A percentile compares a stretch with the other conserved stretches of the same genome.
phyloP scores from a whole-genome alignment of 2,888 invertebrate species.

The Helicoverpa assulta region DNA sequence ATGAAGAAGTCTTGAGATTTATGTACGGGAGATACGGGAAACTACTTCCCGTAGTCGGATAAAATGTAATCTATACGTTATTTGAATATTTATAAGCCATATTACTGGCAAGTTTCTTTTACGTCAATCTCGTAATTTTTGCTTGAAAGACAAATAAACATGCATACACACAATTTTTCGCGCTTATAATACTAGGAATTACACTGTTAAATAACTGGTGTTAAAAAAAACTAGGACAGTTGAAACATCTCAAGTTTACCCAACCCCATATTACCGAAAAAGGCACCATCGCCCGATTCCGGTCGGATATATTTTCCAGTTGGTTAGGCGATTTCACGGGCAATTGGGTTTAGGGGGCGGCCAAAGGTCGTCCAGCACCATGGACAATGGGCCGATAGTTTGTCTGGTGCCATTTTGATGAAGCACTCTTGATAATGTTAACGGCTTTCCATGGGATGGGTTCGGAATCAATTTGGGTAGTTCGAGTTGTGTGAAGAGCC shows the following conservation, averaged over 20 bases:
- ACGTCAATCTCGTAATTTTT: too few relatives aligned
- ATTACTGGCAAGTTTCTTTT: too few relatives aligned
- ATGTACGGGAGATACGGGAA: too few relatives aligned
- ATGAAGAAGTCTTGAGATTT: too few relatives aligned
- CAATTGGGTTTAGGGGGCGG: constrained; percentile 84
- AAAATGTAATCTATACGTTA: too few relatives aligned
- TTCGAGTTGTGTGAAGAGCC: not conserved
- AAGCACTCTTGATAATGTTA: constrained; percentile 82
- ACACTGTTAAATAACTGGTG: too few relatives aligned
- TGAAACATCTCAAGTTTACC: constrained; percentile 4
- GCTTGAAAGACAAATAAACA: too few relatives aligned
- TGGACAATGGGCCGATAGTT: constrained; percentile 82
- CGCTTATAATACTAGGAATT: too few relatives aligned
- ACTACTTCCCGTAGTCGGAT: too few relatives aligned
- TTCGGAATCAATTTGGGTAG: constrained; percentile 48
- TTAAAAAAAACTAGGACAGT: not conserved
- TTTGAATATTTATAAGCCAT: too few relatives aligned
- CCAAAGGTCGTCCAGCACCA: constrained; percentile 78
- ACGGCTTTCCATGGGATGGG: constrained; percentile 65
- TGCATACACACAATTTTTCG: too few relatives aligned
- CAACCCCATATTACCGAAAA: constrained; percentile 78
- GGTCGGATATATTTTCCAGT: constrained; percentile 88
- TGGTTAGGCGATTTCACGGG: constrained; percentile 89
- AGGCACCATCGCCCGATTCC: constrained; percentile 74
- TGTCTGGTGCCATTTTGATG: constrained; percentile 84